phyloP scores from a whole-genome alignment of 1,140 invertebrate species.

The Ectropis grisescens region DNA sequence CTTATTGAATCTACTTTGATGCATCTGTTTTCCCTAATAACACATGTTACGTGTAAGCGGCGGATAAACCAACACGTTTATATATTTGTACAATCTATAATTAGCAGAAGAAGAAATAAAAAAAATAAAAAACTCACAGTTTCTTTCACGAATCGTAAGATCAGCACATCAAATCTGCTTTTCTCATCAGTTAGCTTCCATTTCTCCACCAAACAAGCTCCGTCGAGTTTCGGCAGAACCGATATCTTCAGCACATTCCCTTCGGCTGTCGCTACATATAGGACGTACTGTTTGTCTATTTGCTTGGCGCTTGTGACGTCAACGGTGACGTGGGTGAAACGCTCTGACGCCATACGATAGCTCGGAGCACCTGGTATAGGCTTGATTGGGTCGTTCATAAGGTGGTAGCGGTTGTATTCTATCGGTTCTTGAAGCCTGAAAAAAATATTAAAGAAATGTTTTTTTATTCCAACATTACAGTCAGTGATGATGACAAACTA shows the following conservation, averaged over 20 bases:
- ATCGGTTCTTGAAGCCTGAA: conserved; percentile 64
- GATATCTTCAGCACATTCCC: conserved; percentile 87
- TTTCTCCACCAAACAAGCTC: conserved; percentile 88
- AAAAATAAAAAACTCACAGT: conserved; percentile 75
- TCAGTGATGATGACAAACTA: too few relatives aligned
- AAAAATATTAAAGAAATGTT: conserved; percentile 5
- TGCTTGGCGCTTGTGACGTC: conserved; percentile 80
- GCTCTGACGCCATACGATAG: conserved; percentile 78
- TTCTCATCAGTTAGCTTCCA: conserved; percentile 79
- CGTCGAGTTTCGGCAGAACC: conserved; percentile 75
- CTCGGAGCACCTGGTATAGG: conserved; percentile 79
- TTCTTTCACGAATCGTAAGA: conserved; percentile 84
- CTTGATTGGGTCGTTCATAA: conserved; percentile 90
- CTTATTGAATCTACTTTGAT: too few relatives aligned
- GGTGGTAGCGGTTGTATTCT: conserved; percentile 84
- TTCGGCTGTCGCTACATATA: conserved; percentile 84
- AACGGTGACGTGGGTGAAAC: conserved; percentile 84
- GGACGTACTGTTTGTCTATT: conserved; percentile 75
- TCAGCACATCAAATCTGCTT: conserved; percentile 71
- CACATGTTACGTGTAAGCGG: too few relatives aligned
- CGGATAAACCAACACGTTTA: too few relatives aligned
- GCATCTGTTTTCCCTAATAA: too few relatives aligned
- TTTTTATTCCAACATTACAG: neutral
- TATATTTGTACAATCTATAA: too few relatives aligned
- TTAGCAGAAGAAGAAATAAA: too few relatives aligned